Base-by-base conservation (phyloP, 2,888 invertebrate species). In the Trisateles emortualis region DNA sequence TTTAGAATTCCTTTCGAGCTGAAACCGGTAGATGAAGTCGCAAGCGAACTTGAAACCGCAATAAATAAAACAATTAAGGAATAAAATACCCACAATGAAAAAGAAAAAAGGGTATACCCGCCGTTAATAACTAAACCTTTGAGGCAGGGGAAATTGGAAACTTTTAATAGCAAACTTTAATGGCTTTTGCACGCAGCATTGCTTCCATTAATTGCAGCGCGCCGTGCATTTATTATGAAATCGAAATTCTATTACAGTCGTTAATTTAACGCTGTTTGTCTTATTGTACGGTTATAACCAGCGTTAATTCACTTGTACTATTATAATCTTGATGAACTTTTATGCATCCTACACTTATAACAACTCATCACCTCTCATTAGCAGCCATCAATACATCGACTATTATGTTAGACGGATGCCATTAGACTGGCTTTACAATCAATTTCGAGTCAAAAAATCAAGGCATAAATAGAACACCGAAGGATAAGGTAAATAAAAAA, bases 401-500 rank as follows among this genome's bases (percentile, higher is more conserved):
- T 84, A 82, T 87, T 82, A 87, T 80, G 75, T 78, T 77, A 74
- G 84, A 86, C 76, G 81, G 79, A 85, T 83, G 81, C 90, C 83
- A 91, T 92, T 92, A 92, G 83, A 77, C 72, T 78, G 78, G 79
- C 81, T 86, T 88, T 88, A 92, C 90, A 92, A 92, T 92, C 91
- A 92, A 92, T 92, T 91, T 88, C 76, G 70, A 86, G 74, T 81
- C 79, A 80, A 88, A 90, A n/a, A 90, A 84, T 69, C 79, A 83
- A 81, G 74, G 77, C 78, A 83, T 79, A 84, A 84, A 87, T 82
- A 83, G 80, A 83, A 83, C 84, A 86, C 77, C 83, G 82, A 87
- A 85, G 86, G 85, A 88, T 88, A 89, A 89, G 78, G 86, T 88
- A 88, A 91, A 89, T 87, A 92, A 90, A 92, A 90, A 90, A 90